Percentiles rank a stretch among this genome's conserved stretches.
phyloP scores from a whole-genome alignment of 2,113 vertebrate species.

The Entomyzon cyanotis region DNA sequence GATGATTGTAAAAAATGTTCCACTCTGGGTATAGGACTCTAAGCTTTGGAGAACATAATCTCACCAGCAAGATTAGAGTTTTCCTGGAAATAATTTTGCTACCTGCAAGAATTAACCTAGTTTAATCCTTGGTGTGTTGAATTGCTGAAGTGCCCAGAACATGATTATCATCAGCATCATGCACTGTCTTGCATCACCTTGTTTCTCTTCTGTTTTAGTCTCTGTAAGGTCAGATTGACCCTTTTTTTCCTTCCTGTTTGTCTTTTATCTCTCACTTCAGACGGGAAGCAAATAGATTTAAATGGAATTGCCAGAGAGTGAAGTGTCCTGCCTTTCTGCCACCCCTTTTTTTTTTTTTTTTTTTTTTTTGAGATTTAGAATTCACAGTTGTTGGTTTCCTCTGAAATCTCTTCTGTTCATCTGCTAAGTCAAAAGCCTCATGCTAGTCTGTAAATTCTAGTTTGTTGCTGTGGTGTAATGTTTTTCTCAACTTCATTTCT shows the following conservation, averaged over 20 bases:
- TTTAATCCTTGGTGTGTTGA: neutral
- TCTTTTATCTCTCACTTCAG: neutral
- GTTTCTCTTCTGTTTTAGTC: neutral
- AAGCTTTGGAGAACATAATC: neutral
- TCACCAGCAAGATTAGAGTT: neutral
- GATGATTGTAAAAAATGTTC: neutral
- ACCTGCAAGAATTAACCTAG: neutral
- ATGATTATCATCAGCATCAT: neutral
- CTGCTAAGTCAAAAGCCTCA: neutral
- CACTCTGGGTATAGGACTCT: neutral
- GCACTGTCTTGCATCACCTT: neutral
- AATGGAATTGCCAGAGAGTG: neutral
- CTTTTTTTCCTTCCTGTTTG: neutral
- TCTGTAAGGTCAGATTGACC: neutral
- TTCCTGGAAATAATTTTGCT: constrained; percentile 34
- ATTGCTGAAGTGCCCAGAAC: neutral
- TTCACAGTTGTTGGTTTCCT: neutral
- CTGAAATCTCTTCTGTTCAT: neutral
- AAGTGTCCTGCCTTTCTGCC: neutral
- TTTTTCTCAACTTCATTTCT: neutral
- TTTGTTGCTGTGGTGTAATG: neutral
- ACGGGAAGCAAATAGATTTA: neutral
- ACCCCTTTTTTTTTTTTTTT: neutral
- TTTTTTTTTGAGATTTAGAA: neutral
- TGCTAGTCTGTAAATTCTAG: neutral